A percentile compares a stretch with the other conserved stretches of the same genome.
These are phyloP conservation scores for Stegana nigrithorax DNA, from an alignment of 2,888 invertebrate genomes.

Conservation along the genomic window DNA sequence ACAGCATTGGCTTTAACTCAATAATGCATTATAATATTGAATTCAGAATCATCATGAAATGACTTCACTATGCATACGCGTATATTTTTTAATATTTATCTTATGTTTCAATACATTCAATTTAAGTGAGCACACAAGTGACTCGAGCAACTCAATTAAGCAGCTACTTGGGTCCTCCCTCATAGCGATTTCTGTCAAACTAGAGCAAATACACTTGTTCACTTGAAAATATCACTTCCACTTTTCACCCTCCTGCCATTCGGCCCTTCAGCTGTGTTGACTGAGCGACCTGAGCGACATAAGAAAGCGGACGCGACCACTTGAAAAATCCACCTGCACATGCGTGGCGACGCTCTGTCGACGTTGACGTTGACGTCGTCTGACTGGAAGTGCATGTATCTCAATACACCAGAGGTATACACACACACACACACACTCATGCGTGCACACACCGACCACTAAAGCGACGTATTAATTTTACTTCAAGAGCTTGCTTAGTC, in stretches of 20 bases:
- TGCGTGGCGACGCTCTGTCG: constrained; percentile 33
- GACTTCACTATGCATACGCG: too few species aligned
- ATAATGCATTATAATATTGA: too few species aligned
- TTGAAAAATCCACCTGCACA: constrained; percentile 60
- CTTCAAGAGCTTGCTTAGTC: constrained; percentile 36
- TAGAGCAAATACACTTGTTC: constrained; percentile 38
- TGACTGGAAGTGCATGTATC: not conserved
- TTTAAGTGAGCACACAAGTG: too few species aligned
- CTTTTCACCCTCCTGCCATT: not conserved
- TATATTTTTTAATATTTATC: too few species aligned
- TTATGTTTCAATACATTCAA: too few species aligned
- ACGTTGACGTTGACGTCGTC: too few species aligned
- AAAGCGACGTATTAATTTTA: constrained; percentile 44
- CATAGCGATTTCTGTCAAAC: not conserved
- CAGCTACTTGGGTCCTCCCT: not conserved
- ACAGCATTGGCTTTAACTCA: too few species aligned
- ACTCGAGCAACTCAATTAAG: constrained; percentile 1
- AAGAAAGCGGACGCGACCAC: constrained; percentile 53
- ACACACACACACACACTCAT: not conserved
- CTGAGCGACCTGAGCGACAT: too few species aligned
- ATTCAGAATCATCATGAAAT: too few species aligned
- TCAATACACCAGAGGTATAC: not conserved
- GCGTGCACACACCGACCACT: constrained; percentile 10
- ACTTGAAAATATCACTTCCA: constrained; percentile 25
- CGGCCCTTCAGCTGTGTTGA: constrained; percentile 9